These are phyloP conservation scores for Neostethus bicornis DNA, from an alignment of 2,797 vertebrate genomes.

Conservation along the genomic window DNA sequence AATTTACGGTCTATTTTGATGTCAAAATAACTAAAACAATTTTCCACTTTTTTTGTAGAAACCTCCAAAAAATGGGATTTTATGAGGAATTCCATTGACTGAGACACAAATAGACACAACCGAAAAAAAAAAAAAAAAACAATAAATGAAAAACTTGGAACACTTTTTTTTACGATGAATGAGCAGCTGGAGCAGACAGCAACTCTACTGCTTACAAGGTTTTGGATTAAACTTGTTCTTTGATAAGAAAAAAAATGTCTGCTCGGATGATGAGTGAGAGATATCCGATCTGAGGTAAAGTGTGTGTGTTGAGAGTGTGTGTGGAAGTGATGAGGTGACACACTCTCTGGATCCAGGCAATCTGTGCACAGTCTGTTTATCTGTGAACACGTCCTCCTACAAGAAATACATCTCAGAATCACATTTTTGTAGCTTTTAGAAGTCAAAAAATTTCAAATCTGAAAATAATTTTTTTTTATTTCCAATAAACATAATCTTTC, in stretches of 20 bases:
- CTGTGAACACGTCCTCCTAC: conserved; percentile 18
- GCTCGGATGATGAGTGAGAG: conserved; percentile 20
- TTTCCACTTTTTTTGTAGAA: too few relatives aligned
- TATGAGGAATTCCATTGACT: too few relatives aligned
- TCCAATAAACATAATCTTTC: background rate
- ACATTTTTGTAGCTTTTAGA: too few relatives aligned
- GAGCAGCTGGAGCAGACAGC: background rate
- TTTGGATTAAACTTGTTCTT: conserved; percentile 6
- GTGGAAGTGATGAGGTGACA: conserved; percentile 69
- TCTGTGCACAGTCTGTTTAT: conserved; percentile 53
- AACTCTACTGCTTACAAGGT: background rate
- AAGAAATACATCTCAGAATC: too few relatives aligned
- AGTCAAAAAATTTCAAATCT: too few relatives aligned
- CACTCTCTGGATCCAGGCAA: conserved; percentile 70
- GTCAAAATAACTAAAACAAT: too few relatives aligned
- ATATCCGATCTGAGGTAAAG: conserved; percentile 28
- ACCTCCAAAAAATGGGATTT: too few relatives aligned
- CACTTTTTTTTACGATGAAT: background rate
- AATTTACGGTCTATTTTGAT: too few relatives aligned
- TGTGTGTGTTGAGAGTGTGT: conserved; percentile 40
- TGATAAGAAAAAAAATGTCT: background rate
- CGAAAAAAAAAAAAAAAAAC: too few relatives aligned
- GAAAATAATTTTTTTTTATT: background rate
- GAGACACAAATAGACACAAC: too few relatives aligned
- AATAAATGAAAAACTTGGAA: too few relatives aligned